Base-by-base conservation (phyloP, 2,888 invertebrate species). In the Mechanitis messenoides region DNA sequence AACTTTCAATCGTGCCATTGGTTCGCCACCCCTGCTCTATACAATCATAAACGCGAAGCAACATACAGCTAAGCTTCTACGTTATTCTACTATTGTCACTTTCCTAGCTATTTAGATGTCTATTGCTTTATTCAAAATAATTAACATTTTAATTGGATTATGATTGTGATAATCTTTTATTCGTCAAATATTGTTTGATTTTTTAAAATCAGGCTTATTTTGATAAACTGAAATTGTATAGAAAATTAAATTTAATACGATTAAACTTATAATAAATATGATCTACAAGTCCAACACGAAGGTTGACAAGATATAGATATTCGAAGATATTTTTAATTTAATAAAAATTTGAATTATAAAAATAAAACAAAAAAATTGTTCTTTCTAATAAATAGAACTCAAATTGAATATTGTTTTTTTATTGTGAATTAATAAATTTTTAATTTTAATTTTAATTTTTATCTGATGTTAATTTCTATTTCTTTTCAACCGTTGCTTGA, bases 21-120 rank as follows among this genome's bases (percentile, higher is more conserved):
- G 20, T 20, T 20, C 20, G 20, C 20, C 20, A 20, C 20, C 20
- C 20, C 20, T 20, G 71, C 72, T 67, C 71, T 74, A 67, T 71
- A 72, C 70, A 72, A 70, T 68, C 63, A 69, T 73, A 74, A 74
- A 74, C 78, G 84, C 83, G 77, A 86, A 87, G 86, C 87, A 74
- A 72, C 78, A 75, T 84, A 85, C 83, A 84, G 84, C 84, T 75
- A 84, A 86, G 86, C 87, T 78, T 81, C 85, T 86, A 86, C 78
- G 79, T 84, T 85, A 74, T 78, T 73, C 88, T 88, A 89, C 87
- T 89, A 89, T 89, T 89, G 89, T 89, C 89, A 82, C 83, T 83
- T 86, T 79, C 81, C 82, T 87, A 87, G 78, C 75, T 79, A 79
- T 66, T 74, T 75, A 78, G 47, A 64, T 60, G 60, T 58, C 66